A percentile compares a stretch with the other conserved stretches of the same genome.
Evolutionary conservation across 1,140 invertebrate genomes (phyloP).

Genomic region (Drosophila arizonae): DNA sequence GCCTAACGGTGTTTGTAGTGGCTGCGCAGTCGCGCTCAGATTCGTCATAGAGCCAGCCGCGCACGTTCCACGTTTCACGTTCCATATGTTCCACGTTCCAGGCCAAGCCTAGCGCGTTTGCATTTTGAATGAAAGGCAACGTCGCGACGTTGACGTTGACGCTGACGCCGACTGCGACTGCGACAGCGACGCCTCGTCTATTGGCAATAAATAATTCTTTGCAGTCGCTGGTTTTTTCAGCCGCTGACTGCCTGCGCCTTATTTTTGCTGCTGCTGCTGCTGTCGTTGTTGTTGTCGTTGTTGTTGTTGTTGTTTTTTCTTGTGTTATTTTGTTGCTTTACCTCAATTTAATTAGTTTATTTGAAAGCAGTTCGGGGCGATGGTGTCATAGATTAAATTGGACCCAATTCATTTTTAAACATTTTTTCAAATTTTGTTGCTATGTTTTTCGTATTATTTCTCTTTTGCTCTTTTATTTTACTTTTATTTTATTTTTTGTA

Average conservation of each 20-base stretch:
- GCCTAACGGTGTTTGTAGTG: conserved; percentile 74
- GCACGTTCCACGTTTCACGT: conserved; percentile 36
- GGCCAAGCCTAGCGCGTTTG: conserved; percentile 55
- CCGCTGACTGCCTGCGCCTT: conserved; percentile 35
- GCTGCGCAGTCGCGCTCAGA: conserved; percentile 41
- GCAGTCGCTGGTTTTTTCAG: conserved; percentile 32
- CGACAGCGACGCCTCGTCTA: conserved; percentile 40
- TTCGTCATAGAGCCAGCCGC: conserved; percentile 62
- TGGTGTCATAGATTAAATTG: conserved; percentile 79
- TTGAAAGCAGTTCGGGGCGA: conserved; percentile 77
- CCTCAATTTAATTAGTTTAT: conserved; percentile 80
- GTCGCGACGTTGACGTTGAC: conserved; percentile 15
- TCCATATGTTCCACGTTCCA: conserved; percentile 23
- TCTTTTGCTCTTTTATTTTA: conserved; percentile 18
- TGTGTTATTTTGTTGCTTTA: conserved; percentile 53
- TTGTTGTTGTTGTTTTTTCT: conserved; percentile 34
- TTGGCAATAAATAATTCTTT: conserved; percentile 80
- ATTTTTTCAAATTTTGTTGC: conserved; percentile 15
- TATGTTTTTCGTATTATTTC: not conserved
- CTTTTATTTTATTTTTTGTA: conserved; percentile 25
- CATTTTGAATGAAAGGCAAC: conserved; percentile 72
- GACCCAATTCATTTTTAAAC: conserved; percentile 66
- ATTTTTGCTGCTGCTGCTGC: conserved; percentile 12
- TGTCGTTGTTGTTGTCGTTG: not conserved
- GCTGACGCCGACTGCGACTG: conserved; percentile 33